A percentile compares a stretch with the other conserved stretches of the same genome.
phyloP scores from a whole-genome alignment of 2,797 vertebrate species.

The Ibycter americanus region DNA sequence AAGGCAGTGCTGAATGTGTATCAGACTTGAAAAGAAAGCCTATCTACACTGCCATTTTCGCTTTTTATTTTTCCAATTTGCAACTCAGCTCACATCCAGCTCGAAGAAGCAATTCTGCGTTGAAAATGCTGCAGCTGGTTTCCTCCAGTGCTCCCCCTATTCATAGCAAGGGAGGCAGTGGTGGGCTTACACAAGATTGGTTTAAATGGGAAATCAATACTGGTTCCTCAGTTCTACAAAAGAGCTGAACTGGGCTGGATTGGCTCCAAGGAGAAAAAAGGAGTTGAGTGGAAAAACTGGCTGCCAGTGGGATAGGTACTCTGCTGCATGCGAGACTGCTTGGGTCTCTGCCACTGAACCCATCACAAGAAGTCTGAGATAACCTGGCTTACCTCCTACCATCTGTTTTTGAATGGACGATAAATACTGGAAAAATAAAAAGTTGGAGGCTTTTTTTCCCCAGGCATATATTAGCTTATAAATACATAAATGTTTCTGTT shows the following conservation, averaged over 20 bases:
- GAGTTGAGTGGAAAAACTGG: conserved; percentile 47
- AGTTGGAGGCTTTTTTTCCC: conserved; percentile 25
- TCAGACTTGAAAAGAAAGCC: conserved; percentile 66
- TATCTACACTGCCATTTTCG: conserved; percentile 52
- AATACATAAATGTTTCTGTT: conserved; percentile 56
- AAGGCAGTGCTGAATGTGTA: conserved; percentile 56
- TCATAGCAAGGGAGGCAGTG: conserved; percentile 47
- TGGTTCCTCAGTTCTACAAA: conserved; percentile 57
- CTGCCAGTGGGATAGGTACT: conserved; percentile 36
- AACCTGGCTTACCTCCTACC: conserved; percentile 50
- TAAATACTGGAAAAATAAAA: conserved; percentile 62
- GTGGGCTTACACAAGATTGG: conserved; percentile 37
- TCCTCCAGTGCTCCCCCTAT: background rate
- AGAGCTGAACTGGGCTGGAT: conserved; percentile 65
- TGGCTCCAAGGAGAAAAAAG: conserved; percentile 51
- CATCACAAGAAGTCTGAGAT: conserved; percentile 50
- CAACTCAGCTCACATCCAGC: conserved; percentile 61
- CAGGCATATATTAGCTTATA: conserved; percentile 1
- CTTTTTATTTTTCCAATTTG: conserved; percentile 66
- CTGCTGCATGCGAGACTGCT: background rate
- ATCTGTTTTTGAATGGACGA: conserved; percentile 45
- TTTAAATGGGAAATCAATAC: conserved; percentile 71
- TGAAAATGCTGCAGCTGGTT: conserved; percentile 66
- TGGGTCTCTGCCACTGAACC: conserved; percentile 55
- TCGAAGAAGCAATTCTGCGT: conserved; percentile 48